Evolutionary conservation across 2,797 vertebrate genomes (phyloP).

Genomic region (Chaenodraco wilsoni): DNA sequence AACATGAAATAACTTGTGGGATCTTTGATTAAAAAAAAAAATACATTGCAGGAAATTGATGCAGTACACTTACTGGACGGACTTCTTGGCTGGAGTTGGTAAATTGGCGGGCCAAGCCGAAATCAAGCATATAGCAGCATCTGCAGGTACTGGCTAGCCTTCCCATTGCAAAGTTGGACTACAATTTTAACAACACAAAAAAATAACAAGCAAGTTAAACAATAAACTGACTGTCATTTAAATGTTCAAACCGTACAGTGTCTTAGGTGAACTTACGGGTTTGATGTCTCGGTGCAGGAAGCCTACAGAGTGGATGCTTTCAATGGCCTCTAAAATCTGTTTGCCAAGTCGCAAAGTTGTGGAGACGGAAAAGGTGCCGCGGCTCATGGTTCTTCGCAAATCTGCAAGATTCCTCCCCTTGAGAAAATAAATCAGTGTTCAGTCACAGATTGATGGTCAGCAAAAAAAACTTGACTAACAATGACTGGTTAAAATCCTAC

Average conservation of each 20-base stretch:
- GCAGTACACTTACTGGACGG: constrained; percentile 82
- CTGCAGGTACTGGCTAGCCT: constrained; percentile 93
- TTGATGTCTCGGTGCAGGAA: constrained; percentile 99
- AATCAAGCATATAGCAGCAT: constrained; percentile 98
- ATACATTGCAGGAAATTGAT: constrained; percentile 6
- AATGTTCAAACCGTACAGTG: neutral
- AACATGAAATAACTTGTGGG: neutral
- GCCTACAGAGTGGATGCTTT: constrained; percentile 98
- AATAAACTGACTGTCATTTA: neutral
- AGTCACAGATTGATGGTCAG: neutral
- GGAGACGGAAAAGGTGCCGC: constrained; percentile 92
- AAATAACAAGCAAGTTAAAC: constrained; percentile 17
- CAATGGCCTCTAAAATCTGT: constrained; percentile 97
- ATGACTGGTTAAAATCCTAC: constrained; percentile 72
- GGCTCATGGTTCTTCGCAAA: constrained; percentile 91
- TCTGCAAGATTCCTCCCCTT: constrained; percentile 97
- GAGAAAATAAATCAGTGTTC: neutral
- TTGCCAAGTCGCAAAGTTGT: constrained; percentile 94
- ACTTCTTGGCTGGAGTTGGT: constrained; percentile 97
- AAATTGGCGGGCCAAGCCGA: constrained; percentile 96
- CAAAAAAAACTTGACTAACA: neutral
- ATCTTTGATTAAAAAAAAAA: neutral
- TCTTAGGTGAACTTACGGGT: constrained; percentile 86
- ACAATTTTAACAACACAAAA: constrained; percentile 77
- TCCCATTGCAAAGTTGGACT: constrained; percentile 97